Evolutionary conservation across 2,113 vertebrate species (phyloP).

Genomic region (Serilophus lunatus): DNA sequence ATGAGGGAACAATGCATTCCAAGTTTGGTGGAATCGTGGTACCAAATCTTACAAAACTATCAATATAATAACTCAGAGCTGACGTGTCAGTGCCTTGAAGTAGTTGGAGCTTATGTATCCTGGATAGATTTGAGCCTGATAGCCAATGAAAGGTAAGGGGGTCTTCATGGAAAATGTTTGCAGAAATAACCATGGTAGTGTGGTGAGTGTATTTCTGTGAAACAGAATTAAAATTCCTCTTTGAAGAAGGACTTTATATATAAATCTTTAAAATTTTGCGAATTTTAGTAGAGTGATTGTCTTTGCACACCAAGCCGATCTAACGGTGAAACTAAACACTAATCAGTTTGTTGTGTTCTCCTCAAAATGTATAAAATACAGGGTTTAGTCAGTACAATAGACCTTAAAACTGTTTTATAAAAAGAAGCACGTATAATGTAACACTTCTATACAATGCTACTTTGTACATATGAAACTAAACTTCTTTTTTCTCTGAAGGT

Average conservation of each 20-base stretch:
- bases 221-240: neutral
- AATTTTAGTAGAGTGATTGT: neutral
- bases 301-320: neutral
- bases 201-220: neutral
- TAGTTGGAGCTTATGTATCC: conserved; percentile 94
- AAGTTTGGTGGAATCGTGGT: conserved; percentile 97
- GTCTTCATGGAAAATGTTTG: neutral
- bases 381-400: neutral
- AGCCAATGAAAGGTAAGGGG: conserved; percentile 91
- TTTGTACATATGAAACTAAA: neutral
- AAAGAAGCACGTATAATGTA: neutral
- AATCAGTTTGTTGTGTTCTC: neutral
- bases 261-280: neutral
- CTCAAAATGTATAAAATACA: neutral
- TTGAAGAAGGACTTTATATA: neutral
- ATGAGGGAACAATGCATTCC: conserved; percentile 98
- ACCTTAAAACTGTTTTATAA: neutral
- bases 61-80: conserved; percentile 92
- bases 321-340: neutral
- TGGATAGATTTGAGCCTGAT: conserved; percentile 99
- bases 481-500: conserved; percentile 72
- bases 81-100: conserved; percentile 99
- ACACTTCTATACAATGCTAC: neutral
- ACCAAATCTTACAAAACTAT: conserved; percentile 95
- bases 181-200: neutral